phyloP scores from a whole-genome alignment of 1,140 invertebrate genomes.

The Leucophenga varia region DNA sequence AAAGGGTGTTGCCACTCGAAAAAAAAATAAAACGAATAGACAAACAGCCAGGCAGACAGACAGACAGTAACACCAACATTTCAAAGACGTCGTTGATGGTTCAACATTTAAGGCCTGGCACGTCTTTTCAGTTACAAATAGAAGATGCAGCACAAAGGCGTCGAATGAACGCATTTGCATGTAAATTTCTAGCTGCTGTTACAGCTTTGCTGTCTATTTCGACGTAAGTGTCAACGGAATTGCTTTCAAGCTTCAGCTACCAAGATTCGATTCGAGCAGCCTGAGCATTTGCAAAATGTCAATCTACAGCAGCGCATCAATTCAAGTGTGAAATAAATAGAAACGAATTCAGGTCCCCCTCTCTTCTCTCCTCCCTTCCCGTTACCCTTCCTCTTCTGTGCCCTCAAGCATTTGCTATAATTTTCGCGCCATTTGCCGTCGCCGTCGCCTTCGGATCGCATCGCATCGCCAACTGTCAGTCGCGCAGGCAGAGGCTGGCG shows the following conservation, averaged over 20 bases:
- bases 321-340: conserved; percentile 54
- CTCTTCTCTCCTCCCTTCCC: too few species aligned
- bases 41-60: conserved; percentile 31
- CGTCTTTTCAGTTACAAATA: too few species aligned
- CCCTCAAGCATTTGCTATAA: conserved; percentile 48
- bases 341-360: conserved; percentile 48
- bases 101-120: too few species aligned
- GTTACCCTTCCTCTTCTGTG: too few species aligned
- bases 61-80: too few species aligned
- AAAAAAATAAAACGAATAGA: too few species aligned
- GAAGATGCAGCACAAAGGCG: too few species aligned
- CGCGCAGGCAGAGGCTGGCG: conserved; percentile 8
- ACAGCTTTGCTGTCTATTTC: too few species aligned
- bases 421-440: conserved; percentile 47
- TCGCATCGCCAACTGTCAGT: conserved; percentile 22
- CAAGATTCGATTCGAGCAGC: conserved; percentile 9
- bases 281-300: conserved; percentile 53
- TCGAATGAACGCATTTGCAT: too few species aligned
- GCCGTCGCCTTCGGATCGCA: not conserved
- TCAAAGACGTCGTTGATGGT: too few species aligned
- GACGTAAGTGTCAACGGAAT: conserved; percentile 7
- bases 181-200: too few species aligned
- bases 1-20: conserved; percentile 45
- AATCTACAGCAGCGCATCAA: conserved; percentile 52
- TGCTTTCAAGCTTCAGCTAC: conserved; percentile 24